Evolutionary conservation across 2,888 invertebrate genomes (phyloP).

Genomic region (Empis livida): DNA sequence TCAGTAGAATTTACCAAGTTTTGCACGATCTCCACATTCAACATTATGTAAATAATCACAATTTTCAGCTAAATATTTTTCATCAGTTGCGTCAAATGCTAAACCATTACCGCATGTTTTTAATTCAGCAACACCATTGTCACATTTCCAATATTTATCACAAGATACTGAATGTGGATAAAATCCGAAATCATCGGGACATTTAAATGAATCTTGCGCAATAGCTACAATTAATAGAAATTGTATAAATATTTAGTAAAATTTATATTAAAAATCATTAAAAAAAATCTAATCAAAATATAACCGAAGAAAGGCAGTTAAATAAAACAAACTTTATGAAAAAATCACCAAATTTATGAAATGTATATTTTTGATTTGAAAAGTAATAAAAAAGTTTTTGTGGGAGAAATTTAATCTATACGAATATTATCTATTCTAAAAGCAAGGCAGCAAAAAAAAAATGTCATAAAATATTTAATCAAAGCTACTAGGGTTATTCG

Average conservation of each 20-base stretch:
- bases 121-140: constrained; percentile 73
- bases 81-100: constrained; percentile 79
- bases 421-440: no score
- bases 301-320: no score
- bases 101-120: constrained; percentile 91
- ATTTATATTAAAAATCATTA: no score
- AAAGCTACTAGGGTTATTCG: no score
- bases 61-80: constrained; percentile 84
- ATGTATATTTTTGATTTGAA: no score
- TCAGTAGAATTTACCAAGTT: constrained; percentile 52
- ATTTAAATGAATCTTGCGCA: constrained; percentile 78
- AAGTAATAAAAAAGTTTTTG: no score
- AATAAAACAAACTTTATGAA: no score
- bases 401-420: no score
- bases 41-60: constrained; percentile 92
- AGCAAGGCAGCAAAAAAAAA: no score
- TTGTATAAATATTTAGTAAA: no score
- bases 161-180: constrained; percentile 82
- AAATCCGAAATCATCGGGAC: constrained; percentile 88
- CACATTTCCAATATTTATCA: constrained; percentile 94
- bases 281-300: not conserved
- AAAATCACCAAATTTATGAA: no score
- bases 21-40: constrained; percentile 77
- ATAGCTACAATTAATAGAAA: constrained; percentile 44
- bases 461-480: no score